Conservation (phyloP, 1,140 invertebrate species). For the Heterodera schachtii region DNA sequence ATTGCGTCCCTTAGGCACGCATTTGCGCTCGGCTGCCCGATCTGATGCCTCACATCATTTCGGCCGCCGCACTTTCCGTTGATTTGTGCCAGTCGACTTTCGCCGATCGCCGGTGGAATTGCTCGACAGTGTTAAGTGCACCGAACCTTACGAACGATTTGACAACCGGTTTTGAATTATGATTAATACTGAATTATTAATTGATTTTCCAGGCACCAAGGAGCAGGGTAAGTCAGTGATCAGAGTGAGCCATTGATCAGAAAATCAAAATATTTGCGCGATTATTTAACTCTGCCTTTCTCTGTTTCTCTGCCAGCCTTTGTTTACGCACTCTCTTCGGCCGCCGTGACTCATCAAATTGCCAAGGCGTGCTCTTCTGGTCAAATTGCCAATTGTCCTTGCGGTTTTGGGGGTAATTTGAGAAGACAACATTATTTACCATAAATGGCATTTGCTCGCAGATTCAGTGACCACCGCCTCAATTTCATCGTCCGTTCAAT, state of each 20-base stretch:
- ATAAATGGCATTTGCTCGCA: background rate
- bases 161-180: constrained; percentile 72
- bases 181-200: background rate
- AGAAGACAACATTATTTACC: constrained; percentile 35
- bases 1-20: constrained; percentile 69
- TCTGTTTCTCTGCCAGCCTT: constrained; percentile 69
- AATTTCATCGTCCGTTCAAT: background rate
- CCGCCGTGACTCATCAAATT: constrained; percentile 74
- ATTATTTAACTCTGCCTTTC: background rate
- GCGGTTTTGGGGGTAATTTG: constrained; percentile 71
- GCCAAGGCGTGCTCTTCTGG: constrained; percentile 77
- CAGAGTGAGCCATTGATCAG: too few species aligned
- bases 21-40: constrained; percentile 78
- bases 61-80: constrained; percentile 74
- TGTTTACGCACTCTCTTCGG: constrained; percentile 76
- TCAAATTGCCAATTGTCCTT: constrained; percentile 73
- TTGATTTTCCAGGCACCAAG: constrained; percentile 72
- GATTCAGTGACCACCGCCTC: constrained; percentile 70
- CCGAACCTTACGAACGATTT: constrained; percentile 79
- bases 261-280: background rate
- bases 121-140: constrained; percentile 77
- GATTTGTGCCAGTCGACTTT: constrained; percentile 77
- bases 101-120: constrained; percentile 79
- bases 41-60: constrained; percentile 77
- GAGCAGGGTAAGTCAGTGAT: constrained; percentile 70